Evolutionary conservation across 2,797 vertebrate species (phyloP), one percentile per base, ranked within the genome.

Genomic region (Platyrinchus mystaceus): DNA sequence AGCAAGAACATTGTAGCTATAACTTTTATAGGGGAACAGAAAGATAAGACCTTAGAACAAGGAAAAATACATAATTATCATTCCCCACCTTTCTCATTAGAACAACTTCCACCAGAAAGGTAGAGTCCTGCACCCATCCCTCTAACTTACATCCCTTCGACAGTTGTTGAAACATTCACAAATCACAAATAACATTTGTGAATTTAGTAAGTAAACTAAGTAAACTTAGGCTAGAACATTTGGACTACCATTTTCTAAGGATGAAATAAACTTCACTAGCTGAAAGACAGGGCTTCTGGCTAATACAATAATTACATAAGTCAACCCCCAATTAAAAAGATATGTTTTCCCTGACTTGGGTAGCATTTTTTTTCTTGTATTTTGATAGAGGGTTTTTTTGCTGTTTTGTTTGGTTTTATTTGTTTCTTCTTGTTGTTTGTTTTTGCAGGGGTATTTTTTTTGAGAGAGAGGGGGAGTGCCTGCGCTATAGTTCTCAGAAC

Each of bases 261-360:
- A 20, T 11, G 14, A 89, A 82, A 53, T 32, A 66, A 66, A 52
- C 19, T 19, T 67, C 37, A 28, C 12, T n/a, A 70, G 7, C 11
- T 78, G 58, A 62, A 80, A 67, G 59, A 30, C 14, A 46, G 34
- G 44, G 37, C 47, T 86, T 58, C 7, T 13, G 39, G 18, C 8
- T 52, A 44, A 32, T 18, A 19, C 1, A 28, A 4, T 28, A 10
- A 13, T 55, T 70, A 60, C 3, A 63, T 27, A 81, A 69, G 14
- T 47, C 39, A 66, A 28, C 3, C 1, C 6, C 5, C 9, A 4
- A 37, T 41, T 53, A 41, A 67, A 14, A 32, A 12, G 4, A 4
- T 7, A 47, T 5, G 0, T 10, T 32, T 77, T 46, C 24, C 37
- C n/a, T 46, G 11, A 49, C 8, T 59, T 53, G 2, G 0, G 32